Evolutionary conservation across 2,113 vertebrate genomes (phyloP).

Genomic region (Brachirus orientalis): DNA sequence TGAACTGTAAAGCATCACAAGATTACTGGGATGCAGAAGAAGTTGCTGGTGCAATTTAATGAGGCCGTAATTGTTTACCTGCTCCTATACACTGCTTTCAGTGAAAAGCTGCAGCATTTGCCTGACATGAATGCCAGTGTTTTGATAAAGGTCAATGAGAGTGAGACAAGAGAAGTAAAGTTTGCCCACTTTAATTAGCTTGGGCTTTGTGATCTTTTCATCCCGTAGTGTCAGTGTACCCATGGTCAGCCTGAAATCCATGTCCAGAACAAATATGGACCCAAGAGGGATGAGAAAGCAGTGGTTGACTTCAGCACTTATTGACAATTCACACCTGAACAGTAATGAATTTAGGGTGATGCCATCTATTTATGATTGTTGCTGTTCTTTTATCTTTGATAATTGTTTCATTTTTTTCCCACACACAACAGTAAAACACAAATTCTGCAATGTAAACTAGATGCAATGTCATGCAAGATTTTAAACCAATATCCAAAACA

Average conservation of each 20-base stretch:
- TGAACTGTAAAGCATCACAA: constrained; percentile 60
- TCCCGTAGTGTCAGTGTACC: constrained; percentile 57
- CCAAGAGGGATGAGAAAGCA: constrained; percentile 39
- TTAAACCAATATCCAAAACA: no score
- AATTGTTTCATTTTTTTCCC: no score
- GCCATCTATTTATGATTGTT: constrained; percentile 29
- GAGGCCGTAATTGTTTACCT: constrained; percentile 75
- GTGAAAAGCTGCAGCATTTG: constrained; percentile 68
- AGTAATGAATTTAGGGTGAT: constrained; percentile 39
- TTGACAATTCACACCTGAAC: constrained; percentile 41
- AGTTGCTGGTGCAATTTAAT: constrained; percentile 73
- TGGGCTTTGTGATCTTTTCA: constrained; percentile 65
- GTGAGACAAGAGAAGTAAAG: constrained; percentile 72
- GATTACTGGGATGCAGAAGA: constrained; percentile 67
- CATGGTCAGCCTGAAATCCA: constrained; percentile 57
- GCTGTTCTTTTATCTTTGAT: no score
- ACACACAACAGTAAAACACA: no score
- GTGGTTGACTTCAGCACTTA: constrained; percentile 43
- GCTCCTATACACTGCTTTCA: constrained; percentile 40
- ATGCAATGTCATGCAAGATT: no score
- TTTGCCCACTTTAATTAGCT: constrained; percentile 81
- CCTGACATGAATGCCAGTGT: constrained; percentile 76
- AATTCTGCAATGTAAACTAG: no score
- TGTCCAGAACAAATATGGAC: constrained; percentile 56
- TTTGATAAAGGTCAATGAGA: constrained; percentile 82